phyloP scores from a whole-genome alignment of 2,113 vertebrate genomes.

The Eulemur macaco region DNA sequence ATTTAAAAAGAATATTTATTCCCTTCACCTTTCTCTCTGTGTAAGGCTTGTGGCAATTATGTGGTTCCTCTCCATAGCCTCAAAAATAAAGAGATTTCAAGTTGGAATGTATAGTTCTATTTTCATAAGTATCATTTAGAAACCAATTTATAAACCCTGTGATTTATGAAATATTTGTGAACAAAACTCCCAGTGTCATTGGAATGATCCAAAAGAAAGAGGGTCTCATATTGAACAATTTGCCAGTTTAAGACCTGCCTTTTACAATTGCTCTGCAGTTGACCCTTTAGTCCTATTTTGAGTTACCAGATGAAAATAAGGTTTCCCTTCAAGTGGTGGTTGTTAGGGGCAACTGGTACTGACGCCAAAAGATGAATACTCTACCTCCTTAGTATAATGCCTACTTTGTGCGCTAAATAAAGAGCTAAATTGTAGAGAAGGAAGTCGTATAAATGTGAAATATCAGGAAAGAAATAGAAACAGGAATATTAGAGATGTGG shows the following conservation, averaged over 20 bases:
- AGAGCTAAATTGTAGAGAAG: slow-evolving; percentile 85
- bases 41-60: not conserved
- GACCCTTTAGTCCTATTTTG: slow-evolving; percentile 83
- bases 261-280: slow-evolving; percentile 77
- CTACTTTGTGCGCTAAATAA: slow-evolving; percentile 88
- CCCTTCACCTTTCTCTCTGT: not conserved
- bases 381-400: slow-evolving; percentile 87
- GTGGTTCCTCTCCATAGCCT: not conserved
- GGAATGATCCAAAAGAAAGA: slow-evolving; percentile 73
- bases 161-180: slow-evolving; percentile 59
- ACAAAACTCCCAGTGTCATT: slow-evolving; percentile 43
- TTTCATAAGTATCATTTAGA: slow-evolving; percentile 63
- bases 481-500: slow-evolving; percentile 62
- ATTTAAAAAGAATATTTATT: slow-evolving; percentile 32
- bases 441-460: slow-evolving; percentile 82
- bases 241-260: slow-evolving; percentile 65
- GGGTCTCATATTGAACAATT: slow-evolving; percentile 65
- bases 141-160: slow-evolving; percentile 13
- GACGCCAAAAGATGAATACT: slow-evolving; percentile 85
- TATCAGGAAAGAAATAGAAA: slow-evolving; percentile 73
- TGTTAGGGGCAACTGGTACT: slow-evolving; percentile 85
- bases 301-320: slow-evolving; percentile 82
- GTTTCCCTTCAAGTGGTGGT: slow-evolving; percentile 85
- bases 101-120: slow-evolving; percentile 42
- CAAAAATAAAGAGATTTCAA: slow-evolving; percentile 77